Evolutionary conservation across 1,140 invertebrate species (phyloP).

Genomic region (Thaumatotibia leucotreta): DNA sequence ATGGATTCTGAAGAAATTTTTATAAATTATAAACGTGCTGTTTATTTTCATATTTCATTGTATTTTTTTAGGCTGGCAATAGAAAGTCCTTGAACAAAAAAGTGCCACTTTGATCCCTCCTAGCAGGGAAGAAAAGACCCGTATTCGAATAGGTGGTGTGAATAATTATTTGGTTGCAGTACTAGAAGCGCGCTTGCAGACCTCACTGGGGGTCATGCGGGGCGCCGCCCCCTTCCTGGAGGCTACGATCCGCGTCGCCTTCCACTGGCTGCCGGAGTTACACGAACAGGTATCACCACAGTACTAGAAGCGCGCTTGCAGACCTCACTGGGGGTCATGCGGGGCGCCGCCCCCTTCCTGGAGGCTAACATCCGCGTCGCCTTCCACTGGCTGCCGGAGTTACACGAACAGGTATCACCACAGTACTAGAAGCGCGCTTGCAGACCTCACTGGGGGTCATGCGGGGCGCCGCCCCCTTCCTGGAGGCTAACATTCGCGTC

Average conservation of each 20-base stretch:
- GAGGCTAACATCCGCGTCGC: slow-evolving; percentile 16
- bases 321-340: background rate
- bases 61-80: too few species aligned
- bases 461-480: slow-evolving; percentile 9
- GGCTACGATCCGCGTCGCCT: slow-evolving; percentile 17
- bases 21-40: too few species aligned
- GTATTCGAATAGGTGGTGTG: background rate
- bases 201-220: background rate
- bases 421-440: slow-evolving; percentile 33
- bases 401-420: slow-evolving; percentile 25
- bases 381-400: slow-evolving; percentile 28
- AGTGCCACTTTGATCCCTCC: too few species aligned
- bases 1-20: too few species aligned
- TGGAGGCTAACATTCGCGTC: slow-evolving; percentile 17
- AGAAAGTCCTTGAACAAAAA: too few species aligned
- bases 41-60: too few species aligned
- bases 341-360: slow-evolving; percentile 13
- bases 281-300: slow-evolving; percentile 29
- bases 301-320: slow-evolving; percentile 35
- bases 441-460: slow-evolving; percentile 12
- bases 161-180: slow-evolving; percentile 19
- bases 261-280: slow-evolving; percentile 28
- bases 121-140: background rate
- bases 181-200: slow-evolving; percentile 31
- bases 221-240: slow-evolving; percentile 10